These are phyloP conservation scores for Pseudomyrmex dendroicus DNA, from an alignment of 1,140 invertebrate species.

Conservation along the genomic window DNA sequence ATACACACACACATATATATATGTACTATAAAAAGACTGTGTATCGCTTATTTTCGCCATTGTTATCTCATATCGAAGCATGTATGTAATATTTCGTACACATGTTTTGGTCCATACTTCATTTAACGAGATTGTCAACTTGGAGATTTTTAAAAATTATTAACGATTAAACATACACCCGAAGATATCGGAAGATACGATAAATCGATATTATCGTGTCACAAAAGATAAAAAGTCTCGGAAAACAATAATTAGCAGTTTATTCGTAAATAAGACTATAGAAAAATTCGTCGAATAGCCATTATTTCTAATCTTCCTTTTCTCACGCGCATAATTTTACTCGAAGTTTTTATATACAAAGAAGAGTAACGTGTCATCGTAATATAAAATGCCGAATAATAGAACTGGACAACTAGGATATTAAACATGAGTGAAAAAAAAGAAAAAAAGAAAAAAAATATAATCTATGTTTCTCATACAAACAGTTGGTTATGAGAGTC, in stretches of 20 bases:
- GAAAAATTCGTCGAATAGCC: slow-evolving; percentile 14
- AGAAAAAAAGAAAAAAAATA: slow-evolving; percentile 65
- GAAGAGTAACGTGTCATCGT: slow-evolving; percentile 64
- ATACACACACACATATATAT: too few relatives aligned
- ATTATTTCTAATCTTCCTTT: slow-evolving; percentile 71
- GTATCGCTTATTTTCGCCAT: too few relatives aligned
- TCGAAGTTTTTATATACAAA: slow-evolving; percentile 64
- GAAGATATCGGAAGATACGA: not conserved
- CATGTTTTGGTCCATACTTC: not conserved
- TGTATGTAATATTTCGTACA: not conserved
- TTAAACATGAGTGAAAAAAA: slow-evolving; percentile 65
- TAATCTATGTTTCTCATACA: slow-evolving; percentile 73
- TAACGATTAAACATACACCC: slow-evolving; percentile 16
- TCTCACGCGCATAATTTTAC: slow-evolving; percentile 62
- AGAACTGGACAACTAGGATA: slow-evolving; percentile 64
- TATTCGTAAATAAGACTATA: not conserved
- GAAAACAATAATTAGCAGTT: slow-evolving; percentile 15
- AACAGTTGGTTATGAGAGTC: slow-evolving; percentile 67
- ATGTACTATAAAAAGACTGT: too few relatives aligned
- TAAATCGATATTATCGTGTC: not conserved
- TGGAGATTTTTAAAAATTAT: slow-evolving; percentile 1
- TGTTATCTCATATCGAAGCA: not conserved
- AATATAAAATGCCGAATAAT: slow-evolving; percentile 68
- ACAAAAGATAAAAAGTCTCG: not conserved
- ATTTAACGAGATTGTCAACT: too few relatives aligned